Conservation (phyloP, 2,797 vertebrate species). For the Etheostoma perlongum region DNA sequence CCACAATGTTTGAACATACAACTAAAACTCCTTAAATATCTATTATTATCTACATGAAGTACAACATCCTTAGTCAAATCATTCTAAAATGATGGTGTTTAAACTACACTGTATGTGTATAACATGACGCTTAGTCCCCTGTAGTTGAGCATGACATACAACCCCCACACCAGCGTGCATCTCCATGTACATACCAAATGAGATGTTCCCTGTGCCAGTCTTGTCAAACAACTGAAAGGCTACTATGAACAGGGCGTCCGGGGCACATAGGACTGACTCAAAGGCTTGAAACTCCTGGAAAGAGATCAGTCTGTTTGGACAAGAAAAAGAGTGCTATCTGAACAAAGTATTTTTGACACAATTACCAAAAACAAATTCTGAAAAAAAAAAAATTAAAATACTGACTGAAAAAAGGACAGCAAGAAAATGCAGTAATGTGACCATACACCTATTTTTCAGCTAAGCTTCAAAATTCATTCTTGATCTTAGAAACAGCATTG, state of each 20-base stretch:
- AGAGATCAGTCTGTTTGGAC: constrained; percentile 92
- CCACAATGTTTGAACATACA: background rate
- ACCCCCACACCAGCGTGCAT: constrained; percentile 1
- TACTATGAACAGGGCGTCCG: constrained; percentile 96
- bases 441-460: background rate
- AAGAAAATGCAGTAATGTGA: background rate
- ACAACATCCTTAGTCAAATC: constrained; percentile 7
- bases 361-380: background rate
- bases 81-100: constrained; percentile 5
- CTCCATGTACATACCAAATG: constrained; percentile 90
- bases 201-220: constrained; percentile 92
- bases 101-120: background rate
- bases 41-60: constrained; percentile 12
- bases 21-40: background rate
- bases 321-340: constrained; percentile 62
- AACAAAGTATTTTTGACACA: constrained; percentile 43
- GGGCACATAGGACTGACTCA: constrained; percentile 95
- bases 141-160: constrained; percentile 2
- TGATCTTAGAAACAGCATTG: background rate
- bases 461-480: background rate
- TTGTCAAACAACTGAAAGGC: constrained; percentile 98
- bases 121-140: constrained; percentile 5
- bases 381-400: background rate
- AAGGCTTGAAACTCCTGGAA: constrained; percentile 98
- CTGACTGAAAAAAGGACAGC: background rate